These are phyloP conservation scores for Diglossa cyanea DNA, from an alignment of 2,797 vertebrate species.

Conservation along the genomic window DNA sequence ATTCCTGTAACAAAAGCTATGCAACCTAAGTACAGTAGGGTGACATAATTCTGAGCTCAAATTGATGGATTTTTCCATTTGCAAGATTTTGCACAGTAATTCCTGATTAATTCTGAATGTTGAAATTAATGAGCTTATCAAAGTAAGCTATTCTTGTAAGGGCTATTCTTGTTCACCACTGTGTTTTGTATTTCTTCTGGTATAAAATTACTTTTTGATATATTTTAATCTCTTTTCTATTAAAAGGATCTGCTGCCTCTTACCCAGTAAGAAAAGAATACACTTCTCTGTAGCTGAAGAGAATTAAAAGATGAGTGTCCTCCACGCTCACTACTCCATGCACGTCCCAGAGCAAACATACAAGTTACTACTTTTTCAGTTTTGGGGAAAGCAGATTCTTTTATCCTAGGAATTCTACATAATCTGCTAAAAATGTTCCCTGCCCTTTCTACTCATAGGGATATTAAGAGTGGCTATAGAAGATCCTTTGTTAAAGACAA, in stretches of 20 bases:
- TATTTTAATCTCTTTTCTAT: neutral
- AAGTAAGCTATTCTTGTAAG: neutral
- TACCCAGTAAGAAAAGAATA: neutral
- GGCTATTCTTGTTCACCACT: neutral
- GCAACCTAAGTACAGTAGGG: neutral
- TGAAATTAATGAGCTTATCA: neutral
- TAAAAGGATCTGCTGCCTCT: neutral
- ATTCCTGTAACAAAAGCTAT: neutral
- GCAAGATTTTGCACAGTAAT: neutral
- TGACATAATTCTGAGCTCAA: neutral
- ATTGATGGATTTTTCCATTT: neutral
- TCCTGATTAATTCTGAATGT: neutral
- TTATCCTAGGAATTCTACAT: neutral
- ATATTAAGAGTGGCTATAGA: neutral
- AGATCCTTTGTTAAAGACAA: neutral
- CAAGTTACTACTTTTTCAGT: neutral
- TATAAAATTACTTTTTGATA: neutral
- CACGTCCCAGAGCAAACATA: neutral
- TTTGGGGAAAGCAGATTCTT: neutral
- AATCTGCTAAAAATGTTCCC: neutral
- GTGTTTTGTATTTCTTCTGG: neutral
- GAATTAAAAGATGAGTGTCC: accelerated
- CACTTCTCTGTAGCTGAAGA: neutral
- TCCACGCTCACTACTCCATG: neutral
- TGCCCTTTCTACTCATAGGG: neutral